These are phyloP conservation scores for Lichenostomus cassidix DNA, from an alignment of 2,113 vertebrate species.

Conservation along the genomic window DNA sequence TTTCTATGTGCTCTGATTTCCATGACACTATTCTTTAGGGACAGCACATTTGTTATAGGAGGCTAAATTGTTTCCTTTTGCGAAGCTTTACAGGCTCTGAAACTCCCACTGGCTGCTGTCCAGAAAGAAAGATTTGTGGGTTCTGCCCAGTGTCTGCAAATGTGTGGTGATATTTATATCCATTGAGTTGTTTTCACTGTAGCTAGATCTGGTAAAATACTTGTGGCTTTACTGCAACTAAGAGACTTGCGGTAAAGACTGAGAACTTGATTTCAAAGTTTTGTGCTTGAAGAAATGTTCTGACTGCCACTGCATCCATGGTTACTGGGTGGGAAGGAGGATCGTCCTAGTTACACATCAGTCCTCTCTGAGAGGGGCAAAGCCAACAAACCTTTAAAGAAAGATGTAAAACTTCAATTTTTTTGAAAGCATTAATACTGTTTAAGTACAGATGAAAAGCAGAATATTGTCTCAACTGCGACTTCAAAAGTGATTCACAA, in stretches of 20 bases:
- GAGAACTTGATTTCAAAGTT: not conserved
- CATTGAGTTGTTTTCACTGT: conserved; percentile 42
- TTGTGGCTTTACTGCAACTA: conserved; percentile 36
- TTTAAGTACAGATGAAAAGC: not conserved
- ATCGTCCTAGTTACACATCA: not conserved
- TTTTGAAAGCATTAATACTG: not conserved
- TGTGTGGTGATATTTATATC: conserved; percentile 53
- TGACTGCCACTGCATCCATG: not conserved
- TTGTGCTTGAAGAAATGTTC: not conserved
- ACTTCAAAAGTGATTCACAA: not conserved
- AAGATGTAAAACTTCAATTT: not conserved
- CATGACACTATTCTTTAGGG: conserved; percentile 42
- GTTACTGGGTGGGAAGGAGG: not conserved
- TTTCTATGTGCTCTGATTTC: conserved; percentile 32
- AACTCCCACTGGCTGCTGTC: conserved; percentile 41
- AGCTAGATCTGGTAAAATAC: conserved; percentile 45
- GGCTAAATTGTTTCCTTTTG: conserved; percentile 48
- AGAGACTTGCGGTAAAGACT: conserved; percentile 22
- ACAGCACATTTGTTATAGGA: conserved; percentile 29
- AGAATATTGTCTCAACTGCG: not conserved
- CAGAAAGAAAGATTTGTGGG: conserved; percentile 50
- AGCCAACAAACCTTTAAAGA: not conserved
- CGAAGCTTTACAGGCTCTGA: conserved; percentile 21
- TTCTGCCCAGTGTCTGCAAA: conserved; percentile 52
- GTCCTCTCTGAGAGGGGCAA: not conserved